Percentiles rank a stretch among this genome's conserved stretches.
phyloP scores from a whole-genome alignment of 2,888 invertebrate genomes.

The Ligdia adustata region DNA sequence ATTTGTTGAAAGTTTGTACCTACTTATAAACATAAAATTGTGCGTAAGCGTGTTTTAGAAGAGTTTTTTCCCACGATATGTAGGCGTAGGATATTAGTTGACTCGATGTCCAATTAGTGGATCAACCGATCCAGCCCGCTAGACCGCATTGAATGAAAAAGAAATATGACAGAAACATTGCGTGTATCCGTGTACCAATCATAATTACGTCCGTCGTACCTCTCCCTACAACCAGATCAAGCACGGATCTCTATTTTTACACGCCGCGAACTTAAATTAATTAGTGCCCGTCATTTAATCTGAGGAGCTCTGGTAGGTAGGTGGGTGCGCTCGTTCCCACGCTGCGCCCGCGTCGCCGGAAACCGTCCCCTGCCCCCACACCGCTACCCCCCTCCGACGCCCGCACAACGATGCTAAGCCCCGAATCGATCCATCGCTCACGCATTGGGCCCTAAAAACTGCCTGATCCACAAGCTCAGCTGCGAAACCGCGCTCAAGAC shows the following conservation, averaged over 20 bases:
- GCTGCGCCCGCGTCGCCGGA: constrained; percentile 78
- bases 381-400: constrained; percentile 47
- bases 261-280: constrained; percentile 62
- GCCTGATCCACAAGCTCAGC: constrained; percentile 62
- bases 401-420: constrained; percentile 63
- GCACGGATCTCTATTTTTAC: constrained; percentile 64
- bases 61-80: no score
- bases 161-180: constrained; percentile 21
- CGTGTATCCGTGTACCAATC: constrained; percentile 23
- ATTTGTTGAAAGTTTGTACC: no score
- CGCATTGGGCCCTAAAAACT: constrained; percentile 66
- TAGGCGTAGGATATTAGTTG: no score
- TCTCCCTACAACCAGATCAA: constrained; percentile 42
- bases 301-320: constrained; percentile 71
- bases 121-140: not conserved
- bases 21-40: no score
- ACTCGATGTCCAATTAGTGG: not conserved
- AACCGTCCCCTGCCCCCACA: constrained; percentile 53
- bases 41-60: no score
- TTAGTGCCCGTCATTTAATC: constrained; percentile 78
- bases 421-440: constrained; percentile 71
- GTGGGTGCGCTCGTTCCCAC: constrained; percentile 79
- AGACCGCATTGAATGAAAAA: not conserved
- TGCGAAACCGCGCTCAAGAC: constrained; percentile 65
- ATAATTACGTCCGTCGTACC: constrained; percentile 18